Conservation (phyloP, 2,113 vertebrate species). For the Channa maculata region DNA sequence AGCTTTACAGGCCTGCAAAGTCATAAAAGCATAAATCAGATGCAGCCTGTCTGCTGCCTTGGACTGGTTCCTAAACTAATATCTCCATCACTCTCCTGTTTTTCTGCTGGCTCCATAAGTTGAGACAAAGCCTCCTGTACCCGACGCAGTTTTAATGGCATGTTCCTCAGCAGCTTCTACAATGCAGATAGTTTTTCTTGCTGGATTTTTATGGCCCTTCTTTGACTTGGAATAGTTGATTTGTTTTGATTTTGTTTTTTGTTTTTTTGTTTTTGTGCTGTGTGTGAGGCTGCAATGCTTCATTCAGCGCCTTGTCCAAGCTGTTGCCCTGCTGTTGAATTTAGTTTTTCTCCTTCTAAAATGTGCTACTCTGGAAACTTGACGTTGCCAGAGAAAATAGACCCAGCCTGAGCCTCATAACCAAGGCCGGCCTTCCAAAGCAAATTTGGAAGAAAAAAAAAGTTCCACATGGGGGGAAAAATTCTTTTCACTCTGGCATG, state of each 20-base stretch:
- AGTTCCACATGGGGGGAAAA: conserved; percentile 86
- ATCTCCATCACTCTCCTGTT: conserved; percentile 39
- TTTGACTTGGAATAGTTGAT: no score
- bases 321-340: conserved; percentile 25
- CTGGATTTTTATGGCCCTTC: conserved; percentile 27
- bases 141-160: conserved; percentile 4
- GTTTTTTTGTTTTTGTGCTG: conserved; percentile 17
- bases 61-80: conserved; percentile 24
- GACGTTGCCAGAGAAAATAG: conserved; percentile 76
- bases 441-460: conserved; percentile 45
- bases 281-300: not conserved
- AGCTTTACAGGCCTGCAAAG: conserved; percentile 30
- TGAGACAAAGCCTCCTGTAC: conserved; percentile 23
- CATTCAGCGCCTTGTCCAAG: conserved; percentile 19
- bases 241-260: no score
- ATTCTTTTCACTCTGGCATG: conserved; percentile 86
- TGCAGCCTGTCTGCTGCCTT: conserved; percentile 18
- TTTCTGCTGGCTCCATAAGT: conserved; percentile 12
- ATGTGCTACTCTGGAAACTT: conserved; percentile 78
- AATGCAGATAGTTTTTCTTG: conserved; percentile 50
- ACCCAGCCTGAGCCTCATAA: conserved; percentile 71
- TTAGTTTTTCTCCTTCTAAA: conserved; percentile 58
- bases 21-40: conserved; percentile 53
- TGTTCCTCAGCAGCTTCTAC: conserved; percentile 24
- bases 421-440: conserved; percentile 60